A percentile compares a stretch with the other conserved stretches of the same genome.
phyloP scores from a whole-genome alignment of 2,888 invertebrate species.

The Rhimphoctona megacephalus region DNA sequence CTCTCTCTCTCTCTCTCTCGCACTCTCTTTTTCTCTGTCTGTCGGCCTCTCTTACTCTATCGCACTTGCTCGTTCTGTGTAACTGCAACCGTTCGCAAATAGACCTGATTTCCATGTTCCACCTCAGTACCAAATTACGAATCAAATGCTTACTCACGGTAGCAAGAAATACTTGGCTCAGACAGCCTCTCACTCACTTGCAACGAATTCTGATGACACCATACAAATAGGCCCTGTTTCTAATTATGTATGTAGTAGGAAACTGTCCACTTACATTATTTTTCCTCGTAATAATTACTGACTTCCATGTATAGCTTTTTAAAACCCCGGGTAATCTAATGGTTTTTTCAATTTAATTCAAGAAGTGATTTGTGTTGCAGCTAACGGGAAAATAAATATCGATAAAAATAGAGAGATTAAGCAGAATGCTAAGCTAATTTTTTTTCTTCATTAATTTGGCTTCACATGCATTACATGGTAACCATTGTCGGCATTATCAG shows the following conservation, averaged over 20 bases:
- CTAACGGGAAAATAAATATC: not conserved
- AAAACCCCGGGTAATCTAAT: not conserved
- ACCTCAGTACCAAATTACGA: constrained; percentile 58
- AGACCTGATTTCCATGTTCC: constrained; percentile 64
- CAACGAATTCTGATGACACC: constrained; percentile 45
- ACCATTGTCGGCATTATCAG: too few relatives aligned
- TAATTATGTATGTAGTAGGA: constrained; percentile 10
- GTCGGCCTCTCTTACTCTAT: not conserved
- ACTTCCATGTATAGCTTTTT: not conserved
- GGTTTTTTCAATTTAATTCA: too few relatives aligned
- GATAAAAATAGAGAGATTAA: not conserved
- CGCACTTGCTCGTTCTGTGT: constrained; percentile 15
- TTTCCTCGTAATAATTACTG: not conserved
- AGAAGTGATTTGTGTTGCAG: not conserved
- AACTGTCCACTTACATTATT: not conserved
- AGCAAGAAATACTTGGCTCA: constrained; percentile 46
- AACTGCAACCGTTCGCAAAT: constrained; percentile 57
- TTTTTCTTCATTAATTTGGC: not conserved
- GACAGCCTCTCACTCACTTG: constrained; percentile 13
- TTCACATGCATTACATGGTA: not conserved
- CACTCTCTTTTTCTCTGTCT: constrained; percentile 7
- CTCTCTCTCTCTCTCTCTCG: constrained; percentile 5
- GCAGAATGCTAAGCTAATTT: not conserved
- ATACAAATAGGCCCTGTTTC: constrained; percentile 35
- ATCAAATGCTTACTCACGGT: constrained; percentile 52